Evolutionary conservation across 30 jellyfish, hydroid and myxozoan species (phyloP).

Genomic region (Mastigias papua): DNA sequence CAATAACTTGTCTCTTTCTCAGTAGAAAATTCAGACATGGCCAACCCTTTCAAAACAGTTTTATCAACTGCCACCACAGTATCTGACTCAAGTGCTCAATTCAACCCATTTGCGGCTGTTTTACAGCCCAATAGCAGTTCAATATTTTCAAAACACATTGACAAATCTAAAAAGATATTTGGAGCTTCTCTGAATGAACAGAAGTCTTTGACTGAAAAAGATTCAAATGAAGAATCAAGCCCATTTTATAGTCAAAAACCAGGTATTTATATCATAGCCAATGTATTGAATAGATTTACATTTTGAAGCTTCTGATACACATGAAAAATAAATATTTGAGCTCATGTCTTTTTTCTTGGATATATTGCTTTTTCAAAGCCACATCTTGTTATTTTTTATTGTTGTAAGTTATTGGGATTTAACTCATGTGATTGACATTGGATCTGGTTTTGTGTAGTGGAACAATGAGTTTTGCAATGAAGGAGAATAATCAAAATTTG

Average conservation of each 20-base stretch:
- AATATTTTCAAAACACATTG: neutral
- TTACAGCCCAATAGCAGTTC: neutral
- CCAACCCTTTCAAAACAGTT: neutral
- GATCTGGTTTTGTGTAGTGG: too few relatives aligned
- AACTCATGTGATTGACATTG: too few relatives aligned
- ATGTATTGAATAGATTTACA: neutral
- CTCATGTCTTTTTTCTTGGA: too few relatives aligned
- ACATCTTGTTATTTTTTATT: too few relatives aligned
- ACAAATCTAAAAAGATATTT: neutral
- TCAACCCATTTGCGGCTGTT: slow-evolving; percentile 69
- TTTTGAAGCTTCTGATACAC: neutral
- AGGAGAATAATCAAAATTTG: too few relatives aligned
- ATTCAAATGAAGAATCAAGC: neutral
- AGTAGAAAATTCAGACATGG: neutral
- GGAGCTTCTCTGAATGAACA: neutral
- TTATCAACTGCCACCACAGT: neutral
- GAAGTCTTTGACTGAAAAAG: neutral
- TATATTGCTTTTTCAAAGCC: too few relatives aligned
- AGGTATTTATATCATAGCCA: neutral
- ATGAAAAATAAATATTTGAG: too few relatives aligned
- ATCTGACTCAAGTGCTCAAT: neutral
- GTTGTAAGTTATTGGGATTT: too few relatives aligned
- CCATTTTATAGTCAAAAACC: neutral
- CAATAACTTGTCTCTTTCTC: neutral
- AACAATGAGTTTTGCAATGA: too few relatives aligned